A percentile compares a stretch with the other conserved stretches of the same genome.
Conservation (phyloP, 2,113 vertebrate genomes). For the Rissa tridactyla region DNA sequence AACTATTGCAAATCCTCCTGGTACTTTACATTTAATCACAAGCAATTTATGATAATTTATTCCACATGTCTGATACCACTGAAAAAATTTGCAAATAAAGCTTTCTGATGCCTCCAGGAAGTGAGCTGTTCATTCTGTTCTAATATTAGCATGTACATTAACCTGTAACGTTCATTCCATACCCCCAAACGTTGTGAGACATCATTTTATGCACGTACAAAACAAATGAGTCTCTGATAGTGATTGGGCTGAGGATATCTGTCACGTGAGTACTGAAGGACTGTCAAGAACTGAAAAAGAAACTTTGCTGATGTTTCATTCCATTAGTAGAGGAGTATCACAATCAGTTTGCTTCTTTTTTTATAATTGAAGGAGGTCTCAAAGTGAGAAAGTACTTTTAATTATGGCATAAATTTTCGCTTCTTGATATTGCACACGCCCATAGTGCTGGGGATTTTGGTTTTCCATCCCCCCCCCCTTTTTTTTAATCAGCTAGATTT, state of each 20-base stretch:
- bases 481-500: not conserved
- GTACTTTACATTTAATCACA: slow-evolving; percentile 55
- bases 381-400: not conserved
- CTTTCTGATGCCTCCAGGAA: slow-evolving; percentile 64
- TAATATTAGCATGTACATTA: slow-evolving; percentile 69
- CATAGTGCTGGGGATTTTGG: not conserved
- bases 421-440: not conserved
- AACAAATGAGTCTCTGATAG: not conserved
- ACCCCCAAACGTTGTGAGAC: not conserved
- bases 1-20: slow-evolving; percentile 42
- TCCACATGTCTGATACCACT: slow-evolving; percentile 66
- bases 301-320: not conserved
- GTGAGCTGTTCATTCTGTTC: slow-evolving; percentile 44
- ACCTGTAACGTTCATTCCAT: not conserved
- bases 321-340: not conserved
- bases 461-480: no score
- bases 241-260: not conserved
- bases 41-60: slow-evolving; percentile 66
- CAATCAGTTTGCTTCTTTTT: not conserved
- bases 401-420: not conserved
- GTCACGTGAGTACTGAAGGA: not conserved
- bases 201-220: not conserved
- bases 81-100: slow-evolving; percentile 16
- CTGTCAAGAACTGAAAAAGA: not conserved
- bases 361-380: not conserved